A percentile compares a stretch with the other conserved stretches of the same genome.
Evolutionary conservation across 2,113 vertebrate genomes (phyloP).

Genomic region (Rhynchomys soricoides): DNA sequence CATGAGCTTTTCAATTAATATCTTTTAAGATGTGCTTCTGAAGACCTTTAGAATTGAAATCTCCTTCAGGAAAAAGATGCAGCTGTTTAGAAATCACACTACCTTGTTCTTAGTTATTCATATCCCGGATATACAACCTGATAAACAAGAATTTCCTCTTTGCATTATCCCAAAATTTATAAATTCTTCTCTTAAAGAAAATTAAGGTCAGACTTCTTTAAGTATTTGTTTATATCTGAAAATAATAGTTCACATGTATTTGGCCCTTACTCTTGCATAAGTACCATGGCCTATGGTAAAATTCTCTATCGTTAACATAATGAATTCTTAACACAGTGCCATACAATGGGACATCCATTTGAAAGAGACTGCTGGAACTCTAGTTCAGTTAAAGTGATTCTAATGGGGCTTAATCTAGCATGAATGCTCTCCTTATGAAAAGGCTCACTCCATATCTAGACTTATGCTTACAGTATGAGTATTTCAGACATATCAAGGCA

Average conservation of each 20-base stretch:
- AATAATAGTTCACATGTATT: neutral
- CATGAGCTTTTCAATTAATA: neutral
- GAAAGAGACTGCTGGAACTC: neutral
- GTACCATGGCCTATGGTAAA: neutral
- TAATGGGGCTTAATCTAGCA: neutral
- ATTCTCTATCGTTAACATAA: neutral
- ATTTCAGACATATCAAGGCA: neutral
- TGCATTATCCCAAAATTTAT: neutral
- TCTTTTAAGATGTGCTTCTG: neutral
- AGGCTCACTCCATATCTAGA: neutral
- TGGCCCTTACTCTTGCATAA: neutral
- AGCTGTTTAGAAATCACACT: neutral
- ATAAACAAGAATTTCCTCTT: neutral
- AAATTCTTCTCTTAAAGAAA: neutral
- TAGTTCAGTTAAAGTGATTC: neutral
- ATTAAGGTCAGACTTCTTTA: neutral
- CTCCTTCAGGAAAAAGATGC: neutral
- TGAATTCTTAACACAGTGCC: neutral
- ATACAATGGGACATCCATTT: neutral
- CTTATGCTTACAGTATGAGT: neutral
- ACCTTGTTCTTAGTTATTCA: neutral
- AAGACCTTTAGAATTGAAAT: slow-evolving; percentile 39
- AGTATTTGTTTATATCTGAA: neutral
- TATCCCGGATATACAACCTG: neutral
- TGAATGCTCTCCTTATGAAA: neutral